phyloP scores from a whole-genome alignment of 2,797 vertebrate genomes.

The Cryptoblepharus egeriae region DNA sequence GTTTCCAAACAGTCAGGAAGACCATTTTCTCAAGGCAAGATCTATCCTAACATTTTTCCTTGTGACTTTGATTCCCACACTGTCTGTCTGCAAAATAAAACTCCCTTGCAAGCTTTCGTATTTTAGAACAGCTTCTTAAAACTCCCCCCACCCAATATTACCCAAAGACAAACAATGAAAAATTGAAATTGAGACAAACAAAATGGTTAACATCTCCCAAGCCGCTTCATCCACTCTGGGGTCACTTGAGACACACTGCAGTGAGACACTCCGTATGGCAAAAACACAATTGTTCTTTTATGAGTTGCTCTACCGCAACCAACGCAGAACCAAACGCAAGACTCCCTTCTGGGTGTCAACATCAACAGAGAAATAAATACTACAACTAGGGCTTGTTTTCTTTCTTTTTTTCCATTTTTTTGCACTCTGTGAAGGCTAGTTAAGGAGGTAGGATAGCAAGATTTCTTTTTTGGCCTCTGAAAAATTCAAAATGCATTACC shows the following conservation, averaged over 20 bases:
- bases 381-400: slow-evolving; percentile 29
- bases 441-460: slow-evolving; percentile 69
- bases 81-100: neutral
- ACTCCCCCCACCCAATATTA: neutral
- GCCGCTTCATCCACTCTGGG: too few species aligned
- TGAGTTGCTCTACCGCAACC: slow-evolving; percentile 42
- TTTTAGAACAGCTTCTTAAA: neutral
- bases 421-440: slow-evolving; percentile 56
- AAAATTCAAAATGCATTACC: slow-evolving; percentile 56
- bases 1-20: slow-evolving; percentile 45
- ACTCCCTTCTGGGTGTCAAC: slow-evolving; percentile 45
- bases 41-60: slow-evolving; percentile 18
- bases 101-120: neutral
- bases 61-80: neutral
- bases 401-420: neutral
- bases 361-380: slow-evolving; percentile 29
- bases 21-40: slow-evolving; percentile 30
- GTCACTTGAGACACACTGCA: slow-evolving; percentile 41
- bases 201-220: neutral
- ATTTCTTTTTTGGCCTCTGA: slow-evolving; percentile 66
- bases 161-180: neutral
- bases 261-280: slow-evolving; percentile 54
- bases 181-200: neutral
- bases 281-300: slow-evolving; percentile 50
- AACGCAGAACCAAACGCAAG: slow-evolving; percentile 22